Evolutionary conservation across 2,113 vertebrate genomes (phyloP).

Genomic region (Orcinus orca): DNA sequence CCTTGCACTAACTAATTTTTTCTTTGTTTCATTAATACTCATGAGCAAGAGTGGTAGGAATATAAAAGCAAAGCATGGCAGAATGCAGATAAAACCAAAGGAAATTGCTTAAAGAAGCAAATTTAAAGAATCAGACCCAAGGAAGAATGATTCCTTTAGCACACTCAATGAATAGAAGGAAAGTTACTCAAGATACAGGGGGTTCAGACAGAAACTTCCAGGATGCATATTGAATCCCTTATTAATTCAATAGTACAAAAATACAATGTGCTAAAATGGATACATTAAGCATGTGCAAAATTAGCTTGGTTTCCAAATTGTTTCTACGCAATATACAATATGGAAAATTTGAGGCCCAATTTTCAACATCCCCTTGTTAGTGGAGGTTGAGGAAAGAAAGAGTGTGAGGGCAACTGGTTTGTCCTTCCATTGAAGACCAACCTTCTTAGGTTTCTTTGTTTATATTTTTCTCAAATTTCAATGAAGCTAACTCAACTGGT

Average conservation of each 20-base stretch:
- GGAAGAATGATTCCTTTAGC: neutral
- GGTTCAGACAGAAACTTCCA: neutral
- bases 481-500: neutral
- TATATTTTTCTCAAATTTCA: neutral
- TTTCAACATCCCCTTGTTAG: neutral
- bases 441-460: neutral
- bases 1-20: neutral
- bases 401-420: neutral
- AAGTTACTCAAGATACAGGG: neutral
- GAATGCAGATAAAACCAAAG: neutral
- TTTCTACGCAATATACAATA: neutral
- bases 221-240: neutral
- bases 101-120: neutral
- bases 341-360: neutral
- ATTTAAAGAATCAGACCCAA: neutral
- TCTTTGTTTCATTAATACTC: neutral
- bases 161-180: neutral
- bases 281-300: neutral
- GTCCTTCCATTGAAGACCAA: neutral
- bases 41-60: neutral
- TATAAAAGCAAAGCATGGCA: neutral
- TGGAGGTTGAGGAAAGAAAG: neutral
- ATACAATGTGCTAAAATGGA: neutral
- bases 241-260: neutral
- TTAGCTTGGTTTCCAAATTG: neutral